phyloP scores from a whole-genome alignment of 2,888 invertebrate species.

The Heliconius erato region DNA sequence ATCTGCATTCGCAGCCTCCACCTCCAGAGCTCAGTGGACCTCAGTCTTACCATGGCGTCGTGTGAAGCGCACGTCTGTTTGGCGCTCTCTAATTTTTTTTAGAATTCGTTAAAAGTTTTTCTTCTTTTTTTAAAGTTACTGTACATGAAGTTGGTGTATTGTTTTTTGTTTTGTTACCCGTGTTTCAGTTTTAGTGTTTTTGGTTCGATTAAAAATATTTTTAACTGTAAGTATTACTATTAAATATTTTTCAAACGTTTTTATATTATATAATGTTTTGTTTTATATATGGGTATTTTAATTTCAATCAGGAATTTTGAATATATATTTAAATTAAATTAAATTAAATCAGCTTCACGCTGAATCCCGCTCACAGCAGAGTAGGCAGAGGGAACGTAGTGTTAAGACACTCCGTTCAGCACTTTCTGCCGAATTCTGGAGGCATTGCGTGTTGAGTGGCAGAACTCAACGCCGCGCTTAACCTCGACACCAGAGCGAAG shows the following conservation, averaged over 20 bases:
- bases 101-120: conserved; percentile 15
- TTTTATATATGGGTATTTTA: not conserved
- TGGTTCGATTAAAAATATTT: not conserved
- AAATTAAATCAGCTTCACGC: too few relatives aligned
- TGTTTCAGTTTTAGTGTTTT: conserved; percentile 7
- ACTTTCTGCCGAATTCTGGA: too few relatives aligned
- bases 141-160: not conserved
- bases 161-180: not conserved
- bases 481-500: too few relatives aligned
- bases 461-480: too few relatives aligned
- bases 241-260: too few relatives aligned
- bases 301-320: not conserved
- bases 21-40: not conserved
- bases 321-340: too few relatives aligned
- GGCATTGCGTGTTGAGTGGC: too few relatives aligned
- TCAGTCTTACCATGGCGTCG: not conserved
- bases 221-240: not conserved
- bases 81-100: not conserved
- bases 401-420: too few relatives aligned
- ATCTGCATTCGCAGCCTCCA: not conserved
- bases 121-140: not conserved
- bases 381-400: too few relatives aligned
- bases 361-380: too few relatives aligned
- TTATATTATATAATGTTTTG: not conserved
- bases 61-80: not conserved